Evolutionary conservation across 2,888 invertebrate species (phyloP), one percentile per base, ranked within the genome.

Genomic region (Gerris lacustris): DNA sequence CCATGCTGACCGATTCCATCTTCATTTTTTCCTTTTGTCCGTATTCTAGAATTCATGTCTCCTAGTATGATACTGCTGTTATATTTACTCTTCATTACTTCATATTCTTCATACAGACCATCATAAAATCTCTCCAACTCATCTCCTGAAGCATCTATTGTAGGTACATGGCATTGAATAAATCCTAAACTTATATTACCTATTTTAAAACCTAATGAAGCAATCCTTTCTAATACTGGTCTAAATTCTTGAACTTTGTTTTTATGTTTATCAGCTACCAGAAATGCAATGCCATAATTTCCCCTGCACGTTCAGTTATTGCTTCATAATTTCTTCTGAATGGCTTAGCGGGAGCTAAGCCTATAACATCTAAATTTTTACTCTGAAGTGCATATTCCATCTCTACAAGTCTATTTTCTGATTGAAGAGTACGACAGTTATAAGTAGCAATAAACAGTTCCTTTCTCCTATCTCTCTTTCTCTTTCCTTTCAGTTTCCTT

Each of bases 231-330:
- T 17, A 5, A n/a, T n/a, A 64, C 31, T n/a, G 64, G 64, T n/a
- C 31, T 64, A 64, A 64, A 64, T 18, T 64, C 64, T 64, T 64
- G 11, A 9, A 64, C 64, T n/a, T 9, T 64, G 17, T 64, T 5
- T 64, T 64, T 64, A 18, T n/a, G 11, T 64, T 17, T 64, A n/a
- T 31, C 17, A 64, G 11, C 18, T 18, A 64, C 18, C 5, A 64
- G 7, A 31, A 64, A 64, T 9, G 4, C 64, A 11, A 64, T 5
- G 17, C 64, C 64, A 7, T n/a, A 17, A 17, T 64, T 64, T n/a
- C 64, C 64, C n/a, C n/a, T 62, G n/a, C n/a, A 15, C 62, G 62
- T n/a, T 62, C n/a, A 62, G n/a, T 62, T 62, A 11, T 62, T 62
- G 15, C n/a, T 62, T 15, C 62, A 11, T 62, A 15, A 15, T 62